These are phyloP conservation scores for Melanotaenia boesemani DNA, from an alignment of 2,797 vertebrate genomes.

Conservation along the genomic window DNA sequence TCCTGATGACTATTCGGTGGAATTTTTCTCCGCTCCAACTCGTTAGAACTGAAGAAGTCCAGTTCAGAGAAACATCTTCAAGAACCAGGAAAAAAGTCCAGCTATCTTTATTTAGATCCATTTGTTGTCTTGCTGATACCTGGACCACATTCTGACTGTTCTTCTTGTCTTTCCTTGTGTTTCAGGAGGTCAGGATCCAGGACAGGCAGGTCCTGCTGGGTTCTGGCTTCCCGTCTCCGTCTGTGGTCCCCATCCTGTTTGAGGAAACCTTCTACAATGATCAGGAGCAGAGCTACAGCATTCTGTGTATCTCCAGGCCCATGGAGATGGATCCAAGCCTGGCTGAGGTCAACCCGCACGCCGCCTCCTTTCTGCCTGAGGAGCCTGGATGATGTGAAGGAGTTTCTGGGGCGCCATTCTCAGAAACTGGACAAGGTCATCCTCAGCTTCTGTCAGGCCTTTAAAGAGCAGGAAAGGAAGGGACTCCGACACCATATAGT, in stretches of 20 bases:
- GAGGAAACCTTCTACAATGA: slow-evolving; percentile 99
- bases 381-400: slow-evolving; percentile 90
- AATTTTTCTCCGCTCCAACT: too few species aligned
- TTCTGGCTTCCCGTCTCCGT: slow-evolving; percentile 81
- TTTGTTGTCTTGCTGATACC: too few species aligned
- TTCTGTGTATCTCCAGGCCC: slow-evolving; percentile 90
- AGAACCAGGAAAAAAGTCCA: too few species aligned
- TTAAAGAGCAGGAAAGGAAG: slow-evolving; percentile 92
- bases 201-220: slow-evolving; percentile 90
- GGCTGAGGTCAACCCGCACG: slow-evolving; percentile 73
- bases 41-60: too few species aligned
- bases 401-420: slow-evolving; percentile 90
- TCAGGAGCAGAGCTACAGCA: slow-evolving; percentile 95
- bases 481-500: slow-evolving; percentile 95
- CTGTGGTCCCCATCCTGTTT: slow-evolving; percentile 91
- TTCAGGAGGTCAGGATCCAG: slow-evolving; percentile 89
- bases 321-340: slow-evolving; percentile 68
- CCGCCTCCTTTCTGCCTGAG: slow-evolving; percentile 86
- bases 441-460: slow-evolving; percentile 85
- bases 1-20: too few species aligned
- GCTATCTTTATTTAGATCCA: too few species aligned
- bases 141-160: too few species aligned
- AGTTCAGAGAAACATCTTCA: too few species aligned
- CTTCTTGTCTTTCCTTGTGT: not conserved
- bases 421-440: slow-evolving; percentile 92